Evolutionary conservation across 2,888 invertebrate genomes (phyloP), one percentile per base, ranked within the genome.

Genomic region (Drosophila pseudotalamancana): DNA sequence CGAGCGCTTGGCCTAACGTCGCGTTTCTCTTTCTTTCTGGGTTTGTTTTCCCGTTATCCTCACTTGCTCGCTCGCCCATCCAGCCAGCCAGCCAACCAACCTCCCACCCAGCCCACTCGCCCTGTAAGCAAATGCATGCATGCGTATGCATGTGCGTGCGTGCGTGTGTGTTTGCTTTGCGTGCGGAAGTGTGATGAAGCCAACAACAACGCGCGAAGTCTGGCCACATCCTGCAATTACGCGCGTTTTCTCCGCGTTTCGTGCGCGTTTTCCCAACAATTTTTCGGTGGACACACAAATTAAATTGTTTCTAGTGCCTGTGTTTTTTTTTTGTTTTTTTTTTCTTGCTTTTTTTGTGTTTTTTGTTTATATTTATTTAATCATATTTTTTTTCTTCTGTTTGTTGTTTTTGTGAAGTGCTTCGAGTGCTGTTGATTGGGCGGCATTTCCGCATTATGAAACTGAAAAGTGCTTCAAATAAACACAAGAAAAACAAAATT

Each of bases 1-100:
- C 60, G 79, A 81, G 69, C 87, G 84, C 77, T 74, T 68, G 71
- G 60, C 64, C 64, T 70, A 51, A 63, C 80, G 77, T 73, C 78
- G 87, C 79, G 77, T 56, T 61, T 46, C 29, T 43, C 32, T 53
- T 27, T 29, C 8, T 37, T 42, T 31, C 29, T 64, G 40, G 61
- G 64, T 63, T 51, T 40, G 55, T 67, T 43, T 43, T 55, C 29
- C 42, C 59, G 42, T 25, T 25, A 25, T 25, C 25, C 25, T 25
- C 25, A 8, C 1, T 9, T 9, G 27, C 14, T 16, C 16, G 16
- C 2, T 19, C 8, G 16, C 31, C 18, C n/a, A 1, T 6, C 3
- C 25, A 12, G 8, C 8, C 16, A 2, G n/a, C 16, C 19, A 16
- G n/a, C 51, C 53, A 32, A n/a, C 34, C 25, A 6, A 12, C 29